phyloP scores from a whole-genome alignment of 2,888 invertebrate species.

The Synergus laeviventris region DNA sequence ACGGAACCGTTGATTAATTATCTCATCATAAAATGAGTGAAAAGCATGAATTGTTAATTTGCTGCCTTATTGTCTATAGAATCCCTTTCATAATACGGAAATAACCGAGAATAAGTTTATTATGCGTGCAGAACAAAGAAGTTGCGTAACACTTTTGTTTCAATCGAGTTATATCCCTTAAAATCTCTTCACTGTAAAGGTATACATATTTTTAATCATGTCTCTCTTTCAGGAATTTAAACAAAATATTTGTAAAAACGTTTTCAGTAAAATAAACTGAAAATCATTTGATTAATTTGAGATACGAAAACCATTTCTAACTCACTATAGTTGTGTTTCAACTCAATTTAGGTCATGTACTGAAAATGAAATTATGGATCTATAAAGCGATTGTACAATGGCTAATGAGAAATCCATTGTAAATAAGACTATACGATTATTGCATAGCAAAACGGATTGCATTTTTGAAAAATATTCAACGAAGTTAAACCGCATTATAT shows the following conservation, averaged over 20 bases:
- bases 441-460: neutral
- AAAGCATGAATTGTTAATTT: neutral
- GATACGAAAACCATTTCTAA: neutral
- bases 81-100: neutral
- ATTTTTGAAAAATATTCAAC: slow-evolving; percentile 14
- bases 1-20: neutral
- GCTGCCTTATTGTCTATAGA: neutral
- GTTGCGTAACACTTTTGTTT: too few relatives aligned
- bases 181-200: neutral
- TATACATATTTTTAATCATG: too few relatives aligned
- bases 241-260: too few relatives aligned
- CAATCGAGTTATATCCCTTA: neutral
- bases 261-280: too few relatives aligned
- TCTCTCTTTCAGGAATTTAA: too few relatives aligned
- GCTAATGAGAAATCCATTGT: too few relatives aligned
- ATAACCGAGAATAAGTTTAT: neutral
- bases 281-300: neutral
- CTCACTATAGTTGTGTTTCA: slow-evolving; percentile 1
- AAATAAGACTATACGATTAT: neutral
- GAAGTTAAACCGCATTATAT: neutral
- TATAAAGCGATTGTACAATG: neutral
- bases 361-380: neutral
- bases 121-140: neutral
- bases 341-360: slow-evolving; percentile 5
- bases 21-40: neutral